Percentiles rank a stretch among this genome's conserved stretches.
Conservation (phyloP, 2,113 vertebrate genomes). For the Copsychus sechellarum region DNA sequence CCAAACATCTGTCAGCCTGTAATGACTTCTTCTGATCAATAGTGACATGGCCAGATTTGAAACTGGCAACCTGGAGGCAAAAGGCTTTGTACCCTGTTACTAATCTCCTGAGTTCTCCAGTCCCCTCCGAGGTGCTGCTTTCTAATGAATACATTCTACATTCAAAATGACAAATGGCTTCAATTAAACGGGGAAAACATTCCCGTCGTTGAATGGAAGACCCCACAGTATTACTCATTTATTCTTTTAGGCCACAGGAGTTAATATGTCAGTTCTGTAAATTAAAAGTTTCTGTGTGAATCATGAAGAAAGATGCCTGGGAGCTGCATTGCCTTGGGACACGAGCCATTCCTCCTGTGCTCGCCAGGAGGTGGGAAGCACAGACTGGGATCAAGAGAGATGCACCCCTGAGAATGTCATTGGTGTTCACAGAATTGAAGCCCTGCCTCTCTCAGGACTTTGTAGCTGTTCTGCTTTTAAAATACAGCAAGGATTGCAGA, state of each 20-base stretch:
- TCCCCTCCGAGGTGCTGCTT: neutral
- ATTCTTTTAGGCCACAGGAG: slow-evolving; percentile 24
- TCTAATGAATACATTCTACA: slow-evolving; percentile 54
- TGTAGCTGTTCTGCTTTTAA: neutral
- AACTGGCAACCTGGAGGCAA: slow-evolving; percentile 41
- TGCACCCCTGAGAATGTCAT: neutral
- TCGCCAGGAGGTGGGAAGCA: neutral
- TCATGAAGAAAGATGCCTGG: neutral
- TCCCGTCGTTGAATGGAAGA: neutral
- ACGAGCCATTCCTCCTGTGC: accelerated
- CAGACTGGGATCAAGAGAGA: accelerated
- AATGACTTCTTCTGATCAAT: slow-evolving; percentile 54
- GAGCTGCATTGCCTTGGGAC: neutral
- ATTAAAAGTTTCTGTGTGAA: slow-evolving; percentile 58
- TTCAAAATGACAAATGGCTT: slow-evolving; percentile 66
- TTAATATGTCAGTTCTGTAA: slow-evolving; percentile 49
- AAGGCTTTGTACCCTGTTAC: slow-evolving; percentile 52
- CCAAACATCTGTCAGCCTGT: slow-evolving; percentile 24
- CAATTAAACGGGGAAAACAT: slow-evolving; percentile 60
- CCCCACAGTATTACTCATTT: slow-evolving; percentile 27
- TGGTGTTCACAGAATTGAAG: neutral
- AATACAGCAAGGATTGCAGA: neutral
- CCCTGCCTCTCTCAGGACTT: neutral
- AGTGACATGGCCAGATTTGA: slow-evolving; percentile 43
- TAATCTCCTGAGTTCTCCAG: slow-evolving; percentile 28